phyloP scores from a whole-genome alignment of 2,888 invertebrate genomes.

The Trichopoda pennipes region DNA sequence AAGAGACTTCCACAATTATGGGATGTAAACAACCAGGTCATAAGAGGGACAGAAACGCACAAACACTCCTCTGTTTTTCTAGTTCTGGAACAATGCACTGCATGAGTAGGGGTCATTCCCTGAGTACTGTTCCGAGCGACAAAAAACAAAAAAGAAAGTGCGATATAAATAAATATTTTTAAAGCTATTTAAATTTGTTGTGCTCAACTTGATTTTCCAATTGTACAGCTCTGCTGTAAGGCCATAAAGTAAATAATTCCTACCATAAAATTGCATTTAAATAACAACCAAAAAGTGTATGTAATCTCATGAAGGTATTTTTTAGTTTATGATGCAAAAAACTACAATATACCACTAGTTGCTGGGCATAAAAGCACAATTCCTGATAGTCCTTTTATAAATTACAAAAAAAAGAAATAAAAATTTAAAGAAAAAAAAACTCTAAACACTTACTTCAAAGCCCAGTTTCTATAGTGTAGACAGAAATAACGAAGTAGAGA shows the following conservation, averaged over 20 bases:
- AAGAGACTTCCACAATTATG: too few species aligned
- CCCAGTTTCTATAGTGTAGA: slow-evolving; percentile 43
- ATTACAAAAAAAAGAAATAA: background rate
- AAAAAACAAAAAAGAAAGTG: too few species aligned
- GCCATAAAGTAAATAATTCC: slow-evolving; percentile 26
- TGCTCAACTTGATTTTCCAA: background rate
- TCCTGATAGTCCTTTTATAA: slow-evolving; percentile 35
- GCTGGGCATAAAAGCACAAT: slow-evolving; percentile 43
- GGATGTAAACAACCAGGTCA: too few species aligned
- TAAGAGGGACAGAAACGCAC: too few species aligned
- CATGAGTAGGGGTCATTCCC: too few species aligned
- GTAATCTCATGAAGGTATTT: slow-evolving; percentile 4
- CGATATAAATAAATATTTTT: too few species aligned
- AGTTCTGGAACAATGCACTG: too few species aligned
- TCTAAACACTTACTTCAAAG: slow-evolving; percentile 45
- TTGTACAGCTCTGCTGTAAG: slow-evolving; percentile 17
- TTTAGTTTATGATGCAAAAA: slow-evolving; percentile 31
- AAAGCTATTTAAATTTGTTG: too few species aligned
- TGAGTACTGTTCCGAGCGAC: too few species aligned
- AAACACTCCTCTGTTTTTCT: too few species aligned
- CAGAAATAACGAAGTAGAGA: slow-evolving; percentile 22
- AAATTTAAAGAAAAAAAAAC: slow-evolving; percentile 8
- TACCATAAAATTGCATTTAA: slow-evolving; percentile 27
- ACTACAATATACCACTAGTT: slow-evolving; percentile 55
- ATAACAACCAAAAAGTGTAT: slow-evolving; percentile 4